Conservation (phyloP, 2,797 vertebrate species). For the Novumbra hubbsi region DNA sequence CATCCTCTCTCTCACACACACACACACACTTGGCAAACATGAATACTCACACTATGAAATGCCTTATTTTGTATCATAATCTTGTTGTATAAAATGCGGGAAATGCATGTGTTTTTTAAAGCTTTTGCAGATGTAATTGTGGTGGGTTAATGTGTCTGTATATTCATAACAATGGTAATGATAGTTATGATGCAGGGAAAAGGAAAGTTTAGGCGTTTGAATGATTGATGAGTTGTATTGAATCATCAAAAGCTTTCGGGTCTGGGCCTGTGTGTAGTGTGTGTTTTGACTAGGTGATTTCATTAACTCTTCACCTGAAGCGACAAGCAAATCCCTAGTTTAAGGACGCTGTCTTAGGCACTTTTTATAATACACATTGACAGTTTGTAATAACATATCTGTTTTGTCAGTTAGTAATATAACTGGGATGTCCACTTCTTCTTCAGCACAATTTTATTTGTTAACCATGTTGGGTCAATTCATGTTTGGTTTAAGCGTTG, state of each 20-base stretch:
- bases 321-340: slow-evolving; percentile 8
- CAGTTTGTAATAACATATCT: slow-evolving; percentile 6
- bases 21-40: slow-evolving; percentile 59
- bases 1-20: slow-evolving; percentile 25
- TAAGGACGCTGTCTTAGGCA: slow-evolving; percentile 2
- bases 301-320: slow-evolving; percentile 37
- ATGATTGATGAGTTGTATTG: slow-evolving; percentile 14
- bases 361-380: slow-evolving; percentile 7
- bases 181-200: slow-evolving; percentile 41
- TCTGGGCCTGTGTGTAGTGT: slow-evolving; percentile 16
- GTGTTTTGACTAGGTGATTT: slow-evolving; percentile 4
- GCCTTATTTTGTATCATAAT: slow-evolving; percentile 99
- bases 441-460: not conserved
- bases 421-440: not conserved
- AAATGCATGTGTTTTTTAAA: slow-evolving; percentile 95
- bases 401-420: not conserved
- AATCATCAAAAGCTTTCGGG: not conserved
- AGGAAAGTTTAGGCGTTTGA: slow-evolving; percentile 14
- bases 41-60: slow-evolving; percentile 84
- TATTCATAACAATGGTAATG: slow-evolving; percentile 24
- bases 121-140: slow-evolving; percentile 83
- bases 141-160: slow-evolving; percentile 50
- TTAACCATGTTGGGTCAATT: not conserved
- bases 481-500: not conserved
- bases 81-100: slow-evolving; percentile 91